These are phyloP conservation scores for Nomada hirtipes DNA, from an alignment of 2,888 invertebrate species.

Conservation along the genomic window DNA sequence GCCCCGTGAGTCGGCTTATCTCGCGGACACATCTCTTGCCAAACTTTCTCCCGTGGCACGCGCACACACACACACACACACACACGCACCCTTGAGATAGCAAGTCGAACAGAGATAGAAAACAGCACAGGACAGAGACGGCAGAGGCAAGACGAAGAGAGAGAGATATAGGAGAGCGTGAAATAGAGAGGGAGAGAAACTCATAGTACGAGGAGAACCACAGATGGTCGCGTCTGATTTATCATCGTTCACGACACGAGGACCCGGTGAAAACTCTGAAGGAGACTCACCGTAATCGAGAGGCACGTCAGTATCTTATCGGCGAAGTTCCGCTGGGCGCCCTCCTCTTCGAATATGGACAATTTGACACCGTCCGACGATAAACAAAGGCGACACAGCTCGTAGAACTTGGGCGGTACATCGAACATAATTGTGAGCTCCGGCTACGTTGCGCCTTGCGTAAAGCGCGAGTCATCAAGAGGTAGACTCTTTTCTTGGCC, in stretches of 20 bases:
- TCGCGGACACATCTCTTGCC: conserved; percentile 84
- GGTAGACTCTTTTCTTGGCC: conserved; percentile 67
- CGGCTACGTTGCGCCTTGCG: conserved; percentile 77
- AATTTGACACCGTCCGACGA: conserved; percentile 91
- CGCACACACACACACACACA: conserved; percentile 60
- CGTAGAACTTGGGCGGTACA: conserved; percentile 96
- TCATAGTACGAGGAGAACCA: conserved; percentile 51
- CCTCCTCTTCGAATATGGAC: conserved; percentile 92
- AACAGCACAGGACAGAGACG: conserved; percentile 31
- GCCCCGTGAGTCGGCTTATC: conserved; percentile 80
- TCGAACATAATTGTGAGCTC: conserved; percentile 91
- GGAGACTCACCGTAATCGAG: conserved; percentile 79
- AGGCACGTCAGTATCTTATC: conserved; percentile 86
- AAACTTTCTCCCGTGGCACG: conserved; percentile 82
- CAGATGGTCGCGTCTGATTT: conserved; percentile 70
- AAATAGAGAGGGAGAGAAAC: conserved; percentile 43
- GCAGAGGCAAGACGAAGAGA: conserved; percentile 29
- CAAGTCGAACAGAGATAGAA: conserved; percentile 43
- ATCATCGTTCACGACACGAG: conserved; percentile 52
- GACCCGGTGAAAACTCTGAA: conserved; percentile 48
- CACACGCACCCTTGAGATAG: conserved; percentile 54
- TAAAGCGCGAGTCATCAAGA: conserved; percentile 80
- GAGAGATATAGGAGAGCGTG: conserved; percentile 31
- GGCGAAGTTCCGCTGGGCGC: conserved; percentile 88
- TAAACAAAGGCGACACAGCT: conserved; percentile 97